Conservation (phyloP, 2,888 invertebrate genomes). For the Litoditis marina region DNA sequence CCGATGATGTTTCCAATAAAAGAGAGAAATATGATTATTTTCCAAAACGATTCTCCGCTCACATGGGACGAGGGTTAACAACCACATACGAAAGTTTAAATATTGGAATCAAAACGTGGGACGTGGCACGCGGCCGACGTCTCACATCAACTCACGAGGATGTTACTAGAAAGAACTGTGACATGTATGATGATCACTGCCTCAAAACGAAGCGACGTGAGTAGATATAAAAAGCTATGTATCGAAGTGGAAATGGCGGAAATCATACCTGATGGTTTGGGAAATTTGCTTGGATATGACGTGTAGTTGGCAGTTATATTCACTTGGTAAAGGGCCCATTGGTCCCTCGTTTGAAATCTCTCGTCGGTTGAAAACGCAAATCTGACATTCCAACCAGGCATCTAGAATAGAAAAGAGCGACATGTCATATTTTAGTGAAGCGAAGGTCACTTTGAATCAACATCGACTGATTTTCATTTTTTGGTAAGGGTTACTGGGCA, state of each 20-base stretch:
- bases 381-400: conserved; percentile 11
- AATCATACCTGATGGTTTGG: conserved; percentile 23
- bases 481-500: no score
- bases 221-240: no score
- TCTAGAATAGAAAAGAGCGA: not conserved
- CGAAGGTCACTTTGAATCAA: no score
- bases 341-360: conserved; percentile 25
- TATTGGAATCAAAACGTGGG: not conserved
- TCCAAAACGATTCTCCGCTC: no score
- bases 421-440: not conserved
- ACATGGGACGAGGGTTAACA: not conserved
- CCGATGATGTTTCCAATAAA: no score
- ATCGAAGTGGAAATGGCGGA: no score
- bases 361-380: conserved; percentile 10
- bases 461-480: no score
- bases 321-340: conserved; percentile 29
- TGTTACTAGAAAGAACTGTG: no score
- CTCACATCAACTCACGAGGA: no score
- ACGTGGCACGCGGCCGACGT: not conserved
- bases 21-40: no score
- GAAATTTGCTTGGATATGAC: conserved; percentile 22
- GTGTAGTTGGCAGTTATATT: conserved; percentile 37
- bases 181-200: no score
- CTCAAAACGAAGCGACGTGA: no score
- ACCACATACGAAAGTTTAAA: not conserved